phyloP scores from a whole-genome alignment of 1,140 invertebrate species.

The Drosophila rufa region DNA sequence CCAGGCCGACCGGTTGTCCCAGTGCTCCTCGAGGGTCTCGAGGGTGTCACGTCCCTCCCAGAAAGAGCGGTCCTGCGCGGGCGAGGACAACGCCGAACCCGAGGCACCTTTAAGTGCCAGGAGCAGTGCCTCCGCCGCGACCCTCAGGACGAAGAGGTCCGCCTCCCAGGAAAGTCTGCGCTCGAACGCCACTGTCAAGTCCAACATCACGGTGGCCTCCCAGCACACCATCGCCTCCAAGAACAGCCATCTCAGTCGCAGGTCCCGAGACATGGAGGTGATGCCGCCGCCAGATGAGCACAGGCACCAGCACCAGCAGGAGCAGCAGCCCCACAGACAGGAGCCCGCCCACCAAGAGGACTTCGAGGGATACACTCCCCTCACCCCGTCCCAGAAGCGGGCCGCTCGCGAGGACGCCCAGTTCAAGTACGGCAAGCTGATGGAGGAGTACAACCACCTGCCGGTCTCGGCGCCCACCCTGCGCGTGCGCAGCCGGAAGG shows the following conservation, averaged over 20 bases:
- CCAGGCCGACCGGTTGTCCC: not conserved
- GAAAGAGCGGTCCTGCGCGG: not conserved
- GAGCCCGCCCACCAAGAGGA: not conserved
- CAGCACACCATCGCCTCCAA: not conserved
- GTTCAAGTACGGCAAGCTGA: slow-evolving; percentile 30
- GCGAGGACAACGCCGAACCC: not conserved
- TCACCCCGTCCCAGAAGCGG: not conserved
- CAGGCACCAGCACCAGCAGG: not conserved
- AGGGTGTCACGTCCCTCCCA: not conserved
- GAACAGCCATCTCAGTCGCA: not conserved
- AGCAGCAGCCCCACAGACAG: not conserved
- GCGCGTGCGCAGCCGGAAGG: slow-evolving; percentile 43
- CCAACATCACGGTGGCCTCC: slow-evolving; percentile 10
- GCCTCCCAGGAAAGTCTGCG: slow-evolving; percentile 28
- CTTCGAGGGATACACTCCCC: slow-evolving; percentile 20
- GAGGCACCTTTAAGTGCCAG: slow-evolving; percentile 30
- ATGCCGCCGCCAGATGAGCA: slow-evolving; percentile 22
- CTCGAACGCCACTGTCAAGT: slow-evolving; percentile 32
- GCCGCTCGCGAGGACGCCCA: slow-evolving; percentile 33
- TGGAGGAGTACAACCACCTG: slow-evolving; percentile 48
- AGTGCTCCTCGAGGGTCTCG: not conserved
- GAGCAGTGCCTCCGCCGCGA: slow-evolving; percentile 14
- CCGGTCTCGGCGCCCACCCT: slow-evolving; percentile 44
- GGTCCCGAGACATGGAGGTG: slow-evolving; percentile 15
- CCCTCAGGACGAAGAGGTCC: slow-evolving; percentile 9